These are phyloP conservation scores for Actenoides hombroni DNA, from an alignment of 2,113 vertebrate species.

Conservation along the genomic window DNA sequence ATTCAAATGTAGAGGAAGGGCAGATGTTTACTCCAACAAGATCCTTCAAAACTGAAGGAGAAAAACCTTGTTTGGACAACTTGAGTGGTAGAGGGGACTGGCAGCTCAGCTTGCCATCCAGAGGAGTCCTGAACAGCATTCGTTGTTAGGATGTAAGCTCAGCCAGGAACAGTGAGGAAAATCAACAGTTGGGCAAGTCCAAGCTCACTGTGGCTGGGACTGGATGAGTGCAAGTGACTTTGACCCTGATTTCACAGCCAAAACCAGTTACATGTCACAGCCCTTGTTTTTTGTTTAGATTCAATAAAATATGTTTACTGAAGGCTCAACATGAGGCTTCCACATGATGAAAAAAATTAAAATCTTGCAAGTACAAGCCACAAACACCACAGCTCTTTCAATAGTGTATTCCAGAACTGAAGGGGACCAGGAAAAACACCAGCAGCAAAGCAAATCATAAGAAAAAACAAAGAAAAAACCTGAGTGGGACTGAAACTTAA, in stretches of 20 bases:
- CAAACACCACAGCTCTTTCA: neutral
- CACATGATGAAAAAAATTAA: neutral
- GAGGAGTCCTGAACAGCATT: neutral
- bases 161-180: neutral
- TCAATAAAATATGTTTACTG: neutral
- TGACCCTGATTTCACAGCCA: neutral
- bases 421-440: neutral
- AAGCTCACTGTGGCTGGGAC: rapidly evolving
- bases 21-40: neutral
- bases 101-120: neutral
- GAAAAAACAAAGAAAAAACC: neutral
- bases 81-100: rapidly evolving
- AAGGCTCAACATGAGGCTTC: neutral
- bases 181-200: neutral
- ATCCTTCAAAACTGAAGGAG: neutral
- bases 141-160: rapidly evolving
- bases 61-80: neutral
- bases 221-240: neutral
- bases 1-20: neutral
- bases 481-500: neutral
- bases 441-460: constrained; percentile 14
- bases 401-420: neutral
- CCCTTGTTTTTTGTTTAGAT: neutral
- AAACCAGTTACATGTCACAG: rapidly evolving
- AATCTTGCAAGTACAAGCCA: neutral